Conservation (phyloP, 1,140 invertebrate genomes). For the Bombyx mori region DNA sequence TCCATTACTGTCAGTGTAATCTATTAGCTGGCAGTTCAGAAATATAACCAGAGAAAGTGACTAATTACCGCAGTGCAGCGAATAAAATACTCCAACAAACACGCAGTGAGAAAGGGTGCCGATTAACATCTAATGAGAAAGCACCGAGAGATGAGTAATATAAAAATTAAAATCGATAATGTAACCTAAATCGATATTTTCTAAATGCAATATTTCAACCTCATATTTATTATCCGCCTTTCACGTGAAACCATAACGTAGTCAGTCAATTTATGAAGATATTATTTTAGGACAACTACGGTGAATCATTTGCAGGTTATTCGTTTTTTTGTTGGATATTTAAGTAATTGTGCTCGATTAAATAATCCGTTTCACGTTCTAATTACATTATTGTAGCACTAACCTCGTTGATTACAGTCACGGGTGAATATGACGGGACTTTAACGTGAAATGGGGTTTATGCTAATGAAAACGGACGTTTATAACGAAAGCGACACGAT, state of each 20-base stretch:
- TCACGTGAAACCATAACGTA: no score
- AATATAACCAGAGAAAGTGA: constrained; percentile 21
- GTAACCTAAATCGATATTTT: no score
- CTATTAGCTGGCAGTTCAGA: constrained; percentile 13
- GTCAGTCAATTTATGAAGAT: no score
- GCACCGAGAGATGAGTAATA: no score
- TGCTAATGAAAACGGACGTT: no score
- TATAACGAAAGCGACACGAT: no score
- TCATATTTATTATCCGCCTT: no score
- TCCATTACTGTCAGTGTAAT: constrained; percentile 9
- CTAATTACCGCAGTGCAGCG: constrained; percentile 21
- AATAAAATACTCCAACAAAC: constrained; percentile 22
- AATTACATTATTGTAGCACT: constrained; percentile 11
- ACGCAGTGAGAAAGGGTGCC: constrained; percentile 16
- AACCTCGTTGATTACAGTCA: not conserved
- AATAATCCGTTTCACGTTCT: constrained; percentile 9
- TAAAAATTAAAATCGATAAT: no score
- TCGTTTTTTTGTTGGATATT: not conserved
- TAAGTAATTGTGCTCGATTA: constrained; percentile 7
- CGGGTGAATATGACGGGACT: not conserved
- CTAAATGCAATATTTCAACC: no score
- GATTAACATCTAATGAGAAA: not conserved
- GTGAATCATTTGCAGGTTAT: no score
- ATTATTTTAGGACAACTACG: no score
- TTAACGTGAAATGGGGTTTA: no score